Conservation (phyloP, 64 coral and sea anemone species). For the Exaiptasia diaphana region DNA sequence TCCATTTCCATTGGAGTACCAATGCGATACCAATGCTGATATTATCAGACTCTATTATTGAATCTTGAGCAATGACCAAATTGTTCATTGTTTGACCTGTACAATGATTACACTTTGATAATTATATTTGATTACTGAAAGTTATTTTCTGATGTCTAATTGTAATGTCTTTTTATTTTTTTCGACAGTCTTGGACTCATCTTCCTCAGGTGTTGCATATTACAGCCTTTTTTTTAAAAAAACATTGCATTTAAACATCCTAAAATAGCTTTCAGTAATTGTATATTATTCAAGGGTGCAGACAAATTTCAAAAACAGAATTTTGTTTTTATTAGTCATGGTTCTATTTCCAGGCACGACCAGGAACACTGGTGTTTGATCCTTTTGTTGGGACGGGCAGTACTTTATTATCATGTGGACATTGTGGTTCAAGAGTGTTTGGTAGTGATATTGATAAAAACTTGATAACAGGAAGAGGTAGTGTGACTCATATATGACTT, state of each 20-base stretch:
- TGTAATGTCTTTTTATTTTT: neutral
- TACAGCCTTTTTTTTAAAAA: neutral
- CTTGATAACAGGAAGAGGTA: conserved; percentile 88
- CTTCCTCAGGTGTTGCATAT: neutral
- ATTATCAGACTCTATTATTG: neutral
- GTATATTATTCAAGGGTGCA: no score
- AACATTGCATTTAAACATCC: neutral
- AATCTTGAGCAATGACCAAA: no score
- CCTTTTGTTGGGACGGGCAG: conserved; percentile 63
- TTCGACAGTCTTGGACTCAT: neutral
- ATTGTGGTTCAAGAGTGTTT: conserved; percentile 65
- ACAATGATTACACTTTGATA: no score
- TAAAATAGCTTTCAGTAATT: neutral
- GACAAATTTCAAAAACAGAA: no score
- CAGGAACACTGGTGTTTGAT: conserved; percentile 71
- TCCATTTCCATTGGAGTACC: no score
- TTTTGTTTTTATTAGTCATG: no score
- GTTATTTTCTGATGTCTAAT: no score
- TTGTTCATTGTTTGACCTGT: no score
- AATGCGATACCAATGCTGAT: no score
- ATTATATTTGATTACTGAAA: no score
- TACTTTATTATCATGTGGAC: conserved; percentile 75
- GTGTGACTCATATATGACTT: neutral
- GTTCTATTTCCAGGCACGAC: conserved; percentile 26
- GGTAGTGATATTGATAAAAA: conserved; percentile 98